These are phyloP conservation scores for Gobionotothen gibberifrons DNA, from an alignment of 2,797 vertebrate genomes.

Conservation along the genomic window DNA sequence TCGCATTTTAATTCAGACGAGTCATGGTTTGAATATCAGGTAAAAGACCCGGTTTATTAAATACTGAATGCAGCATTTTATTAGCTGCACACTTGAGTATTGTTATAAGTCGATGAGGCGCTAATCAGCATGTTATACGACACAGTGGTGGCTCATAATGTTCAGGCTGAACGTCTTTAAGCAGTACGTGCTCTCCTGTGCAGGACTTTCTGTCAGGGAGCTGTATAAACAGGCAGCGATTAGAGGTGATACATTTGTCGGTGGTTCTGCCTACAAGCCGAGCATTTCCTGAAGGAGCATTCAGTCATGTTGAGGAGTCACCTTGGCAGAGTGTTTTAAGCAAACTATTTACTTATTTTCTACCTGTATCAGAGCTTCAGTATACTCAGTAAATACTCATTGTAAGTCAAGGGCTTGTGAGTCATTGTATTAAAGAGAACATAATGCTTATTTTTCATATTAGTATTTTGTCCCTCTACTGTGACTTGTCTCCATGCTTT, in stretches of 20 bases:
- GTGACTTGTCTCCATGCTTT: too few relatives aligned
- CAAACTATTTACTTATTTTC: slow-evolving; percentile 4
- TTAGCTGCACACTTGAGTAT: slow-evolving; percentile 6
- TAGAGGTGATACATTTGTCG: slow-evolving; percentile 32
- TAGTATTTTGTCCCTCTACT: too few relatives aligned
- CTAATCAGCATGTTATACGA: slow-evolving; percentile 15
- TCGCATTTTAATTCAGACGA: background rate
- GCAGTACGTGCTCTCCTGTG: slow-evolving; percentile 10
- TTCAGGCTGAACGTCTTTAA: background rate
- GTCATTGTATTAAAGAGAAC: background rate
- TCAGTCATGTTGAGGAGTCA: slow-evolving; percentile 36
- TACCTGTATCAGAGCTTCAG: slow-evolving; percentile 14
- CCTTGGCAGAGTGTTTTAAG: slow-evolving; percentile 28
- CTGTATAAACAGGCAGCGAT: slow-evolving; percentile 29
- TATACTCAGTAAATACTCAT: slow-evolving; percentile 15
- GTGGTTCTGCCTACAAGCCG: background rate
- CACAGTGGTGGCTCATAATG: slow-evolving; percentile 5
- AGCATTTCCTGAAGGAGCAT: slow-evolving; percentile 10
- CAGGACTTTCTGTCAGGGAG: slow-evolving; percentile 21
- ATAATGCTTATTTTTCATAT: too few relatives aligned
- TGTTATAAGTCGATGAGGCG: slow-evolving; percentile 5
- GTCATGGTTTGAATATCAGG: background rate
- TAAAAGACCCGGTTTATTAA: slow-evolving; percentile 14
- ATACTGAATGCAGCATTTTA: slow-evolving; percentile 5
- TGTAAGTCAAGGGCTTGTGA: slow-evolving; percentile 9